Percentiles rank a stretch among this genome's conserved stretches.
phyloP scores from a whole-genome alignment of 2,888 invertebrate species.

The Subacronicta megacephala region DNA sequence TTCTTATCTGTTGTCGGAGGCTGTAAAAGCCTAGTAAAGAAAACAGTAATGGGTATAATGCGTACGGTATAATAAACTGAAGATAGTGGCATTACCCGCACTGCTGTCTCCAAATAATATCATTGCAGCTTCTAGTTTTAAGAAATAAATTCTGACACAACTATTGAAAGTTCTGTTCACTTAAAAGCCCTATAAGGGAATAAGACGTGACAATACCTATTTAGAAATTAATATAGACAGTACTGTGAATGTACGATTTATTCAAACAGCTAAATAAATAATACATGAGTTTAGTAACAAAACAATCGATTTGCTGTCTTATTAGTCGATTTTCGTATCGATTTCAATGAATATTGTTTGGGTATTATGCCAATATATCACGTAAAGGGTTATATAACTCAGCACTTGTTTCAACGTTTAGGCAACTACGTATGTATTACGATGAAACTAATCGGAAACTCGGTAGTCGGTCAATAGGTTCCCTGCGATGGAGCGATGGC shows the following conservation, averaged over 20 bases:
- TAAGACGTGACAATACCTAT: slow-evolving; percentile 36
- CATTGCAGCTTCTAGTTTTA: slow-evolving; percentile 15
- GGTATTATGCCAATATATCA: slow-evolving; percentile 26
- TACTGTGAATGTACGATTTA: slow-evolving; percentile 17
- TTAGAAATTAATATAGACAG: slow-evolving; percentile 38
- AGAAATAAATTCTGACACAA: slow-evolving; percentile 31
- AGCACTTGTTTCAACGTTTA: slow-evolving; percentile 51
- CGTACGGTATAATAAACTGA: slow-evolving; percentile 42
- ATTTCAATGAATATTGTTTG: slow-evolving; percentile 47
- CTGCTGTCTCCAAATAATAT: slow-evolving; percentile 35
- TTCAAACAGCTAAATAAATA: slow-evolving; percentile 21
- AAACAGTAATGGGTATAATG: slow-evolving; percentile 45
- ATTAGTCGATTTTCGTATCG: slow-evolving; percentile 46
- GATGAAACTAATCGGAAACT: slow-evolving; percentile 56
- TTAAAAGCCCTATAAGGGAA: slow-evolving; percentile 24
- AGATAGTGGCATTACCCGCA: slow-evolving; percentile 34
- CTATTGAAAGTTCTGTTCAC: slow-evolving; percentile 12
- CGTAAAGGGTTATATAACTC: slow-evolving; percentile 33
- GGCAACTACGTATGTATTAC: slow-evolving; percentile 54
- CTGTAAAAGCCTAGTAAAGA: slow-evolving; percentile 46
- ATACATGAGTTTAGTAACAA: slow-evolving; percentile 35
- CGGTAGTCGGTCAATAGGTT: slow-evolving; percentile 47
- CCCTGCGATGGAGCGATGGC: slow-evolving; percentile 47
- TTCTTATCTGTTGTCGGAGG: slow-evolving; percentile 36
- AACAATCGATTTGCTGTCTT: slow-evolving; percentile 37